phyloP scores from a whole-genome alignment of 2,797 vertebrate species.

The Salarias fasciatus region DNA sequence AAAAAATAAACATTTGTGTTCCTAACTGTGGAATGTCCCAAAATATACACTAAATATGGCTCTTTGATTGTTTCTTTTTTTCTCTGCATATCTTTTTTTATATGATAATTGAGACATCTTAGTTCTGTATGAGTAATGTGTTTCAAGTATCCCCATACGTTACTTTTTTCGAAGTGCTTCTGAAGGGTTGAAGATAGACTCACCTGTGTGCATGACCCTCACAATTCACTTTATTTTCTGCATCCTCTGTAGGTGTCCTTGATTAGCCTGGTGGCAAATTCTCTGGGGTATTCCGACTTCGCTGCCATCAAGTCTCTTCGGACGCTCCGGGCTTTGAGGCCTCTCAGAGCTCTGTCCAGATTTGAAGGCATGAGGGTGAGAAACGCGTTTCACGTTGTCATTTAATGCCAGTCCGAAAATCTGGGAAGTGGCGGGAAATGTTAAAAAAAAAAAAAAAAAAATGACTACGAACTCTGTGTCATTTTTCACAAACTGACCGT shows the following conservation, averaged over 20 bases:
- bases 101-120: background rate
- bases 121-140: background rate
- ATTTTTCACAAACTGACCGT: background rate
- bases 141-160: background rate
- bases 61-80: slow-evolving; percentile 33
- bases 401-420: background rate
- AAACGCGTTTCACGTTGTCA: slow-evolving; percentile 1
- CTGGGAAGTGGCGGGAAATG: too few relatives aligned
- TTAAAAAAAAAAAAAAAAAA: too few relatives aligned
- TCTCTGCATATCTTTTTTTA: slow-evolving; percentile 46
- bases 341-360: slow-evolving; percentile 84
- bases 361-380: slow-evolving; percentile 90
- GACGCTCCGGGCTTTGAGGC: slow-evolving; percentile 85
- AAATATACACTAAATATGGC: slow-evolving; percentile 44
- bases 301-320: slow-evolving; percentile 86
- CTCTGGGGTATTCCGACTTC: slow-evolving; percentile 86
- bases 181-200: slow-evolving; percentile 18
- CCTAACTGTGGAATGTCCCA: slow-evolving; percentile 81
- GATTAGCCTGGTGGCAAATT: slow-evolving; percentile 85
- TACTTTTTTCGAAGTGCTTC: slow-evolving; percentile 5
- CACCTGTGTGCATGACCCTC: background rate
- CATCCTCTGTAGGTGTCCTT: slow-evolving; percentile 79
- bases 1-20: slow-evolving; percentile 57
- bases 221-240: slow-evolving; percentile 24
- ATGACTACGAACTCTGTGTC: background rate